Base-by-base conservation (phyloP, 2,113 vertebrate genomes). In the Vireo altiloquus region DNA sequence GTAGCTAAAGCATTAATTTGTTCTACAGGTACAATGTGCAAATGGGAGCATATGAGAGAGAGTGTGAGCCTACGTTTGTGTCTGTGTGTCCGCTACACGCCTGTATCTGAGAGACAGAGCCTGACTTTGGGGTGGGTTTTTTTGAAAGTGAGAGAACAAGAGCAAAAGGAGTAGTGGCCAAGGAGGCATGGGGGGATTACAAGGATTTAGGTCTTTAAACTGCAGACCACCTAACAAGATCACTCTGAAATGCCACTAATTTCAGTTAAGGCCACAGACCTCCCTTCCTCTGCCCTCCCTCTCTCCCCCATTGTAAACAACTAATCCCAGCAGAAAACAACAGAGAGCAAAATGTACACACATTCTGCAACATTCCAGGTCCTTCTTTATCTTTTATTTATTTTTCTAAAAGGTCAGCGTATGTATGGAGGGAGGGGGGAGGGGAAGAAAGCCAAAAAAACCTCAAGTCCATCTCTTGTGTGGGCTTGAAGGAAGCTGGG, bases 291-390 rank as follows among this genome's bases (percentile, higher is more conserved):
- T 97, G 97, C 95, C 96, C 95, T 88, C 84, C 95, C 93, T 95
- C 85, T 92, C 95, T 95, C 98, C 91, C 97, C 97, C 98, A 98
- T 98, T 98, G 98, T 99, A 99, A 99, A 99, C 98, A 98, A 98
- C 98, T 98, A 98, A 98, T 99, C 98, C 98, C 98, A 95, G 98
- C 98, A 98, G 97, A 98, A 99, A 99, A 99, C 99, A 99, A 99
- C 98, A 97, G 98, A 95, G 96, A 96, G 96, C 98, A 97, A 98
- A 99, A 98, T 98, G 98, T 94, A 97, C 98, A 98, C 98, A 98
- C 97, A 98, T 98, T 98, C 98, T 98, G 98, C 97, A 98, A 98
- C 98, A 99, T 98, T 98, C 97, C 98, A 98, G 97, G 98, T 97
- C 98, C 98, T 97, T 97, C 97, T 98, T 99, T 98, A 98, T 99